Evolutionary conservation across 2,113 vertebrate genomes (phyloP).

Genomic region (Tachycineta bicolor): DNA sequence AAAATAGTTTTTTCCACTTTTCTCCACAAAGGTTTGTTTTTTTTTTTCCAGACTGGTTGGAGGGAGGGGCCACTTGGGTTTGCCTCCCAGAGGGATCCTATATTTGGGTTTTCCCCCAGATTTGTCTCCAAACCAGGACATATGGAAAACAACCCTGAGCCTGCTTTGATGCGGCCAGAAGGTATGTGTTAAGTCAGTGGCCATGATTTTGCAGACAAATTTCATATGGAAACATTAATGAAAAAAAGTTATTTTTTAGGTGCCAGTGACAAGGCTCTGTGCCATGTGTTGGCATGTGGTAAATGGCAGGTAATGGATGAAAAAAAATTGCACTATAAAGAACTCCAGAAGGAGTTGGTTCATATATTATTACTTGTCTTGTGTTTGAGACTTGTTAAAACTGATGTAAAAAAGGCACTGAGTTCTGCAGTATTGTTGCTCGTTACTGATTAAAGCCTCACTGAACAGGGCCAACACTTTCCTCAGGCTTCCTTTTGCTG

Average conservation of each 20-base stretch:
- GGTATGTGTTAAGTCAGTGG: too few relatives aligned
- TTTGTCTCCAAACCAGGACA: too few relatives aligned
- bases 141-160: background rate
- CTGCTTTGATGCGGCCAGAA: background rate
- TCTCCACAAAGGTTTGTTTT: too few relatives aligned
- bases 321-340: background rate
- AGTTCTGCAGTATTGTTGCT: accelerated
- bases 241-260: background rate
- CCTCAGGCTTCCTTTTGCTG: background rate
- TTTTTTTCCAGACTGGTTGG: too few relatives aligned
- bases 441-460: background rate
- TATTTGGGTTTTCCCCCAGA: too few relatives aligned
- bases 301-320: background rate
- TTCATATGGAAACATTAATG: background rate
- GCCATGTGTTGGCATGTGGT: background rate
- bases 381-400: background rate
- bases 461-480: background rate
- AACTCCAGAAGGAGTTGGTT: background rate
- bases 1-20: too few relatives aligned
- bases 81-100: too few relatives aligned
- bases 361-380: background rate
- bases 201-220: background rate
- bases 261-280: background rate
- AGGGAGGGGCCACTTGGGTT: too few relatives aligned
- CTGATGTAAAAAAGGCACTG: background rate